A percentile compares a stretch with the other conserved stretches of the same genome.
Conservation (phyloP, 2,797 vertebrate genomes). For the Thamnophis elegans region DNA sequence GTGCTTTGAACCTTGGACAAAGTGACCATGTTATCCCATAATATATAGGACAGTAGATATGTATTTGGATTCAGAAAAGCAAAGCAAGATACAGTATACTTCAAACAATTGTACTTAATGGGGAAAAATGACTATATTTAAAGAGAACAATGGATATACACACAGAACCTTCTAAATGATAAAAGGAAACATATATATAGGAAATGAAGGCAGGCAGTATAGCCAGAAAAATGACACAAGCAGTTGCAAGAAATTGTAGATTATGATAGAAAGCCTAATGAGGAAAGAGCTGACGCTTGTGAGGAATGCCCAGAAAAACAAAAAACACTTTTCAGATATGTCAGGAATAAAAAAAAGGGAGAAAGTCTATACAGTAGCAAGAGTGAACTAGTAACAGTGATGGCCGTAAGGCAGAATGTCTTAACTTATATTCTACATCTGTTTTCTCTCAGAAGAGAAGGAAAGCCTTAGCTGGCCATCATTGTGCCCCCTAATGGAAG, state of each 20-base stretch:
- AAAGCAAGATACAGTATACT: not conserved
- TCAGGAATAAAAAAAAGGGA: not conserved
- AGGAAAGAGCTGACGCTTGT: not conserved
- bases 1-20: not conserved
- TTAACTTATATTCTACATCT: not conserved
- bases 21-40: not conserved
- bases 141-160: not conserved
- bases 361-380: not conserved
- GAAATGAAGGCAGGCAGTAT: not conserved
- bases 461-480: not conserved
- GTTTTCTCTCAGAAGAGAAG: not conserved
- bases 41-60: not conserved
- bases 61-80: not conserved
- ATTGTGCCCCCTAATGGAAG: not conserved
- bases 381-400: not conserved
- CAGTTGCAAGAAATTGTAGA: not conserved
- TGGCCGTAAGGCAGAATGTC: not conserved
- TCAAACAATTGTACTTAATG: not conserved
- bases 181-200: not conserved
- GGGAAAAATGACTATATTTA: not conserved
- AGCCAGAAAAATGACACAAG: not conserved
- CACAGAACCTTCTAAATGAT: not conserved
- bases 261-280: not conserved
- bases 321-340: not conserved
- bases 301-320: not conserved